Conservation (phyloP, 2,888 invertebrate species). For the Clanis bilineata region DNA sequence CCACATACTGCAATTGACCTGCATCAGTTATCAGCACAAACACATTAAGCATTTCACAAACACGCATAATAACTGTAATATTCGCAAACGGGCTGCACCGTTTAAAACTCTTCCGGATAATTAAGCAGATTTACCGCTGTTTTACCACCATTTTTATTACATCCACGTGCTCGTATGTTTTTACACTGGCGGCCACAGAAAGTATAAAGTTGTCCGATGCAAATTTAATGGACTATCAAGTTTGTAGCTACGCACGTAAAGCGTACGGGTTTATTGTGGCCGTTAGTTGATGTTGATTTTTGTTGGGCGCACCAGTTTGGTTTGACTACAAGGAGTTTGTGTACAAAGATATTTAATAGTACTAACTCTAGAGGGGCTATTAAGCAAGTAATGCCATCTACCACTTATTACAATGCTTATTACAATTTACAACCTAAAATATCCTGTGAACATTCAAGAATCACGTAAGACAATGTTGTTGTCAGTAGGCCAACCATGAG, state of each 20-base stretch:
- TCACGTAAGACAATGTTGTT: too few relatives aligned
- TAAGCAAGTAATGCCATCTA: too few relatives aligned
- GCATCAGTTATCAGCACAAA: background rate
- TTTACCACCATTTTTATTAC: slow-evolving; percentile 34
- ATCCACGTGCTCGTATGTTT: slow-evolving; percentile 22
- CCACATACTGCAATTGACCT: background rate
- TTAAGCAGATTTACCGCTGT: slow-evolving; percentile 23
- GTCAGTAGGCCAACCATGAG: too few relatives aligned
- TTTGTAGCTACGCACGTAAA: slow-evolving; percentile 50
- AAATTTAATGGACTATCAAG: slow-evolving; percentile 58
- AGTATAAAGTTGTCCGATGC: slow-evolving; percentile 48
- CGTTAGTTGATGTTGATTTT: background rate
- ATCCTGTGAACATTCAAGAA: too few relatives aligned
- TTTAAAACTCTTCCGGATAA: slow-evolving; percentile 22
- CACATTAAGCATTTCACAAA: background rate
- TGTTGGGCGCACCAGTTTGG: background rate
- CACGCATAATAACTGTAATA: slow-evolving; percentile 4
- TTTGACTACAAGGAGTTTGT: too few relatives aligned
- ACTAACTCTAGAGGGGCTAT: too few relatives aligned
- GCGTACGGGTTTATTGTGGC: slow-evolving; percentile 40
- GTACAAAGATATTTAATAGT: background rate
- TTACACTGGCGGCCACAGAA: slow-evolving; percentile 39
- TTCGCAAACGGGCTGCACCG: background rate
- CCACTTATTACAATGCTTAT: too few relatives aligned
- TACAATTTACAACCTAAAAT: background rate